Conservation (phyloP, 2,797 vertebrate species). For the Acipenser oxyrinchus region DNA sequence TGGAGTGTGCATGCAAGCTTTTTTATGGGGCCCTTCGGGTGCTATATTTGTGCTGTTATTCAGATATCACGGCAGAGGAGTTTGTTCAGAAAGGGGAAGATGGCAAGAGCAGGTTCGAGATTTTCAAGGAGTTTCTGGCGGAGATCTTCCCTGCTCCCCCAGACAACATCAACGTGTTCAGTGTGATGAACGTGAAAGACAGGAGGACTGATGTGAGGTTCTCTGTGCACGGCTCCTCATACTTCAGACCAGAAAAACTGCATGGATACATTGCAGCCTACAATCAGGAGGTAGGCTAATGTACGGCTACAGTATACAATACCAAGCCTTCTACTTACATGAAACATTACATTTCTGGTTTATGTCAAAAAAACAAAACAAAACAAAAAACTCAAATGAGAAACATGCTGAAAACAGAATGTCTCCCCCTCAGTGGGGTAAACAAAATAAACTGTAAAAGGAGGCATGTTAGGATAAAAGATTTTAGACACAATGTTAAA, state of each 20-base stretch:
- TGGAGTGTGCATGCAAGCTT: slow-evolving; percentile 22
- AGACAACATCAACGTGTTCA: slow-evolving; percentile 62
- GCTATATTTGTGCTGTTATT: slow-evolving; percentile 28
- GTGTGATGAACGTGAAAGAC: slow-evolving; percentile 55
- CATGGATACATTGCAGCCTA: slow-evolving; percentile 68
- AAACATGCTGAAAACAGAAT: too few relatives aligned
- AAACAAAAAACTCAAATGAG: too few relatives aligned
- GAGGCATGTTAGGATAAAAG: too few relatives aligned
- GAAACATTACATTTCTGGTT: too few relatives aligned
- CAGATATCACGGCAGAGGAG: slow-evolving; percentile 69
- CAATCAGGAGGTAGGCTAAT: slow-evolving; percentile 63
- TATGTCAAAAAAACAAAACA: too few relatives aligned
- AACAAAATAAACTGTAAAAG: too few relatives aligned
- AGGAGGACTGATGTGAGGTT: slow-evolving; percentile 64
- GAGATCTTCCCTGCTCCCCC: slow-evolving; percentile 57
- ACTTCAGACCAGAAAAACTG: slow-evolving; percentile 66
- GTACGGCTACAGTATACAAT: too few relatives aligned
- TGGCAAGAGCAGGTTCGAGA: slow-evolving; percentile 51
- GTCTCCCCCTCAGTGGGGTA: too few relatives aligned
- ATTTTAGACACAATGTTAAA: too few relatives aligned
- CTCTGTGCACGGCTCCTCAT: slow-evolving; percentile 45
- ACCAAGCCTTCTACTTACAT: too few relatives aligned
- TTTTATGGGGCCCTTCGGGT: slow-evolving; percentile 10
- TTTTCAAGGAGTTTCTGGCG: slow-evolving; percentile 64
- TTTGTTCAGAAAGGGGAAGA: slow-evolving; percentile 61